Percentiles rank a stretch among this genome's conserved stretches.
phyloP scores from a whole-genome alignment of 2,888 invertebrate genomes.

The Thecocarcelia acutangulata region DNA sequence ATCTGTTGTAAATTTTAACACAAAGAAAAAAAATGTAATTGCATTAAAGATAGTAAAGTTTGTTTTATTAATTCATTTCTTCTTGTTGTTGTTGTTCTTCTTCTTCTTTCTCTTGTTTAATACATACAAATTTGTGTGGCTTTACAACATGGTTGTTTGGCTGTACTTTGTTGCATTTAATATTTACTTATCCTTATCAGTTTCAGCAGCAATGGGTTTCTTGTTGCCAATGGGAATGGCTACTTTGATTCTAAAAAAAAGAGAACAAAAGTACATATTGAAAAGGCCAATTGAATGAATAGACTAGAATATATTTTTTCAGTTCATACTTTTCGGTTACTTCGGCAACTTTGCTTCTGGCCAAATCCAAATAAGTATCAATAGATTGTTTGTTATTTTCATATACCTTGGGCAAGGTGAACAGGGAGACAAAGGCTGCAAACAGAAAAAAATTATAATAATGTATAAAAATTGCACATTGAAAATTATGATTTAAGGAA shows the following conservation, averaged over 20 bases:
- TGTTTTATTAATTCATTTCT: slow-evolving; percentile 50
- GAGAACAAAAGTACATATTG: neutral
- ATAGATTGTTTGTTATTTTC: slow-evolving; percentile 96
- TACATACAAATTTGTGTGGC: slow-evolving; percentile 62
- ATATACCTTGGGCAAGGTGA: slow-evolving; percentile 97
- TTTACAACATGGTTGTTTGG: slow-evolving; percentile 58
- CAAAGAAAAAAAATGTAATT: slow-evolving; percentile 69
- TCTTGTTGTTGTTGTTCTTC: slow-evolving; percentile 37
- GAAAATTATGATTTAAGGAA: too few species aligned
- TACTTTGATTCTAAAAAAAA: slow-evolving; percentile 87
- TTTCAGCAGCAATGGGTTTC: slow-evolving; percentile 84
- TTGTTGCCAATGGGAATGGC: slow-evolving; percentile 94
- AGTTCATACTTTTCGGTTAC: slow-evolving; percentile 92
- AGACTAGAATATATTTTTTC: neutral
- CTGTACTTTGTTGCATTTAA: slow-evolving; percentile 69
- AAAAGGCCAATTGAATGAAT: neutral
- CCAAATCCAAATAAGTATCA: slow-evolving; percentile 94
- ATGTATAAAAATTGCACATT: too few species aligned
- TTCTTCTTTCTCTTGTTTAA: slow-evolving; percentile 66
- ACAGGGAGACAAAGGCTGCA: slow-evolving; percentile 93
- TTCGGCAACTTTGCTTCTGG: slow-evolving; percentile 93
- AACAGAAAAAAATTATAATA: slow-evolving; percentile 9
- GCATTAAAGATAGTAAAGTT: slow-evolving; percentile 71
- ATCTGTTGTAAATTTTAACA: slow-evolving; percentile 65
- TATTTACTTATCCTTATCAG: slow-evolving; percentile 91